Percentiles rank a stretch among this genome's conserved stretches.
Conservation (phyloP, 2,888 invertebrate species). For the Caenorhabditis uteleia region DNA sequence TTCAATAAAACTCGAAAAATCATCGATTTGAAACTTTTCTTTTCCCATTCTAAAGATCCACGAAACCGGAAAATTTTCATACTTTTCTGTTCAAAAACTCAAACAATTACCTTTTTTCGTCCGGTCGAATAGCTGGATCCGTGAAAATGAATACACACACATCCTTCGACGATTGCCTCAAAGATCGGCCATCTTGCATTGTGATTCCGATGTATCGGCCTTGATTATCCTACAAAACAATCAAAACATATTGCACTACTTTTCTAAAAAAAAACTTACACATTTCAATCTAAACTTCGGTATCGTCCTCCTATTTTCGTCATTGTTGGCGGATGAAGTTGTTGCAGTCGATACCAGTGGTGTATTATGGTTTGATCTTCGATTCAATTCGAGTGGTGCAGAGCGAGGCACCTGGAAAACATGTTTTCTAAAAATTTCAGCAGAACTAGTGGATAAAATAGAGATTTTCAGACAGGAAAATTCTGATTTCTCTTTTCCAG, state of each 20-base stretch:
- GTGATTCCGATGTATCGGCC: slow-evolving; percentile 11
- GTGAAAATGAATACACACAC: slow-evolving; percentile 21
- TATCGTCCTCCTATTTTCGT: slow-evolving; percentile 11
- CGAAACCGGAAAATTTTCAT: too few species aligned
- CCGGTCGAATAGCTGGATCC: slow-evolving; percentile 16
- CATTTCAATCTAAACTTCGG: slow-evolving; percentile 14
- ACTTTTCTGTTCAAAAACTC: neutral
- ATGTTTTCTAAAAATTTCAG: neutral
- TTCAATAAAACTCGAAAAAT: too few species aligned
- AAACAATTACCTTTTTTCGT: slow-evolving; percentile 10
- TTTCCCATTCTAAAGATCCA: too few species aligned
- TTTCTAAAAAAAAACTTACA: slow-evolving; percentile 4
- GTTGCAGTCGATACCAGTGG: too few species aligned
- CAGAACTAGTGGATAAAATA: too few species aligned
- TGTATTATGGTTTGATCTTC: too few species aligned
- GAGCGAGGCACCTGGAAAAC: slow-evolving; percentile 21
- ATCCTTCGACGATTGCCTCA: slow-evolving; percentile 19
- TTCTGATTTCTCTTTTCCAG: too few species aligned
- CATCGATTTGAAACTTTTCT: too few species aligned
- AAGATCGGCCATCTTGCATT: slow-evolving; percentile 12
- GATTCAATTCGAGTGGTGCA: slow-evolving; percentile 14
- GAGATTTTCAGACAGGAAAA: too few species aligned
- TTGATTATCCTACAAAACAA: slow-evolving; percentile 4
- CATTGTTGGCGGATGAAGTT: neutral
- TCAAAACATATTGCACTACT: neutral